These are phyloP conservation scores for Mesaphorura yosii DNA, from an alignment of 1,140 invertebrate genomes.

Conservation along the genomic window DNA sequence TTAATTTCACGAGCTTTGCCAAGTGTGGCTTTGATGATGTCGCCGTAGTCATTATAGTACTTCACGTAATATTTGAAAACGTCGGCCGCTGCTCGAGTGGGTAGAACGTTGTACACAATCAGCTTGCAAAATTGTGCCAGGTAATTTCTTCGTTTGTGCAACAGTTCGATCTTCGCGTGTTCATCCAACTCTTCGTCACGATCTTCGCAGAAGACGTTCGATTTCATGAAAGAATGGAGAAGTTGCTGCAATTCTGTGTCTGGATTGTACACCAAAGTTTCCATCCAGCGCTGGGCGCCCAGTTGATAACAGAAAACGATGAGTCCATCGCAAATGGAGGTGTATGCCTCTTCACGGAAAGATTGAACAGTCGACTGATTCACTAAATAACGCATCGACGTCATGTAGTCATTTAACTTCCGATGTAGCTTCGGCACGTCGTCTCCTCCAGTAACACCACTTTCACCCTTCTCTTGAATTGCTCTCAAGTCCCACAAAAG, in stretches of 20 bases:
- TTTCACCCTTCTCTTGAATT: conserved; percentile 59
- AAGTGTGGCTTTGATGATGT: conserved; percentile 95
- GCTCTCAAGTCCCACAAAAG: conserved; percentile 78
- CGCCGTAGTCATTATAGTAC: conserved; percentile 98
- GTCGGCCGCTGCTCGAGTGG: conserved; percentile 78
- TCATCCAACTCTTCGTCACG: conserved; percentile 77
- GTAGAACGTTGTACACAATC: conserved; percentile 92
- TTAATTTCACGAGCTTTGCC: conserved; percentile 95
- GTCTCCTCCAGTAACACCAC: conserved; percentile 37
- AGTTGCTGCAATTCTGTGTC: conserved; percentile 65
- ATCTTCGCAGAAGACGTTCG: conserved; percentile 83
- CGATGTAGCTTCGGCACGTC: conserved; percentile 32
- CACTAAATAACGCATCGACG: conserved; percentile 57
- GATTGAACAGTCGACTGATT: conserved; percentile 39
- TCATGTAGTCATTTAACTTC: conserved; percentile 60
- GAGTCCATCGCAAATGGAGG: conserved; percentile 85
- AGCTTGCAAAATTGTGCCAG: conserved; percentile 94
- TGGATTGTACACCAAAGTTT: conserved; percentile 67
- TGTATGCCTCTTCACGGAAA: conserved; percentile 61
- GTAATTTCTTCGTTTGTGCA: conserved; percentile 91
- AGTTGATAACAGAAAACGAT: conserved; percentile 90
- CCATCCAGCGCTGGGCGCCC: conserved; percentile 44
- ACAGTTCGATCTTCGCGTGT: conserved; percentile 83
- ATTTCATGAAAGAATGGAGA: conserved; percentile 81
- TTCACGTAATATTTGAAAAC: conserved; percentile 97